These are phyloP conservation scores for Torymus texanus DNA, from an alignment of 2,888 invertebrate genomes.

Conservation along the genomic window DNA sequence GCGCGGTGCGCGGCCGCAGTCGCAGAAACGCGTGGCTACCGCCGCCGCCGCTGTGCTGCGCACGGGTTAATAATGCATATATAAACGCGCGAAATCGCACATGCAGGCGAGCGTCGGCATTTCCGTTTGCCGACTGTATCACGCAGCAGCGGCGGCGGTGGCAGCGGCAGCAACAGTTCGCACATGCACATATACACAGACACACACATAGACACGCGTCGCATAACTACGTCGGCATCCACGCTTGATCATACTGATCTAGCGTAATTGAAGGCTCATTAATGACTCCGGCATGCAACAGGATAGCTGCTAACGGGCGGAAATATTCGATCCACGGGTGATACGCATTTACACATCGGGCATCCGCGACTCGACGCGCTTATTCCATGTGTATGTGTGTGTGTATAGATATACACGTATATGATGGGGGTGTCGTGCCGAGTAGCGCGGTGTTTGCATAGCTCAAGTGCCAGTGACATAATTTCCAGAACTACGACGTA, in stretches of 20 bases:
- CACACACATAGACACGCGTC: background rate
- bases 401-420: background rate
- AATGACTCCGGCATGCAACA: constrained; percentile 57
- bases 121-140: constrained; percentile 27
- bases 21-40: background rate
- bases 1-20: background rate
- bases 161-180: background rate
- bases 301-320: constrained; percentile 55
- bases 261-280: constrained; percentile 59
- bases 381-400: background rate
- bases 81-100: constrained; percentile 34
- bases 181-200: background rate
- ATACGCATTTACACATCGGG: constrained; percentile 52
- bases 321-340: constrained; percentile 59
- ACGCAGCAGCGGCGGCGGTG: background rate
- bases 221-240: constrained; percentile 34
- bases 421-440: background rate
- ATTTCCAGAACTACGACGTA: constrained; percentile 20
- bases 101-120: constrained; percentile 19
- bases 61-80: constrained; percentile 9
- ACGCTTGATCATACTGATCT: constrained; percentile 52
- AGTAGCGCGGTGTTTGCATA: constrained; percentile 20
- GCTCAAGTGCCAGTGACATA: constrained; percentile 41
- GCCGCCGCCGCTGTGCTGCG: background rate
- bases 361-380: constrained; percentile 1